Base-by-base conservation (phyloP, 2,888 invertebrate genomes). In the Smittia sp. region DNA sequence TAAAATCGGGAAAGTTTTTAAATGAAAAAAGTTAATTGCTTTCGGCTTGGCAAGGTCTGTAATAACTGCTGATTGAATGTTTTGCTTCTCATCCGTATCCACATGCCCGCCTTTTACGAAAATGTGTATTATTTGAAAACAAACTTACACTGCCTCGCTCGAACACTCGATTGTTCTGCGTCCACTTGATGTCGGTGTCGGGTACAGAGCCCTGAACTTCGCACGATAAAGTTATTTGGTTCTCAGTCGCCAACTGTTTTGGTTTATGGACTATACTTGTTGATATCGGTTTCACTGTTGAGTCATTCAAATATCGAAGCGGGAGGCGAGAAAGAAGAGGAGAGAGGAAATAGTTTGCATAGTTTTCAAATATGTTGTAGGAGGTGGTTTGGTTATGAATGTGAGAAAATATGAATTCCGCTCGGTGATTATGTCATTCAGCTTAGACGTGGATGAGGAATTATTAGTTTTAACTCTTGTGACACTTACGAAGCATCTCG, bases 121-220 rank as follows among this genome's bases (percentile, higher is more conserved):
- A 38, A 22, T 69, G 20, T 7, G 15, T 15, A 24, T 70, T 73
- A 22, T 22, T 24, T 74, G n/a, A n/a, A 24, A 20, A 65, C 18
- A 11, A 65, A 79, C 84, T 85, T 83, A 92, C 93, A 87, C 88
- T 89, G 80, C 90, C 92, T 77, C 89, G 85, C 77, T 88, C 87
- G 81, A 94, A 90, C 78, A 88, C 87, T 76, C 89, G 85, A 82
- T 90, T 91, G 80, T 91, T 93, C 80, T 92, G 90, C 79, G 88
- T 89, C 95, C 94, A 95, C 74, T 89, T 87, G 79, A 95, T 88
- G 77, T 89, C 88, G 38, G 95, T 94, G 76, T 90, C 89, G 25
- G 95, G 94, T 78, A 94, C 88, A 74, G 95, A 95, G 62, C 95
- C 95, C 77, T 88, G 86, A 67, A 92, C 90, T 79, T 90, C 89